These are phyloP conservation scores for Neomicropteryx cornuta DNA, from an alignment of 1,140 invertebrate species.

Conservation along the genomic window DNA sequence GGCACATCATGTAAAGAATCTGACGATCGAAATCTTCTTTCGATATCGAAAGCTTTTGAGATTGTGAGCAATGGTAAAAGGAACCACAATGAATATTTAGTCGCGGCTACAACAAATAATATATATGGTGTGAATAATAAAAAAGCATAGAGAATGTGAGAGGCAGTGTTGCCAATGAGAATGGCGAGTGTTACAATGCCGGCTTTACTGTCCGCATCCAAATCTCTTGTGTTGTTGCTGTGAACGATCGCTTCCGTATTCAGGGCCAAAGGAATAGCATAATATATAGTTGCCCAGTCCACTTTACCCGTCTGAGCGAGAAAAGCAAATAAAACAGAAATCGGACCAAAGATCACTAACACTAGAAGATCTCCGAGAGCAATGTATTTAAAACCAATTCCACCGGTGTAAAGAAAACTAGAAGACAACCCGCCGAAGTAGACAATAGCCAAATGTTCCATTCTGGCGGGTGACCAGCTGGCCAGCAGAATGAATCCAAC, in stretches of 20 bases:
- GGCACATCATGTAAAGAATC: conserved; percentile 72
- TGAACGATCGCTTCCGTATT: conserved; percentile 94
- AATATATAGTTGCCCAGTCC: conserved; percentile 79
- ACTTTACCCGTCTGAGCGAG: conserved; percentile 81
- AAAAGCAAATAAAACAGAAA: conserved; percentile 90
- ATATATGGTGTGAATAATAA: conserved; percentile 88
- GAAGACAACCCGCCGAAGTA: conserved; percentile 94
- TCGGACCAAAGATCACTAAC: conserved; percentile 86
- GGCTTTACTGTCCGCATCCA: conserved; percentile 71
- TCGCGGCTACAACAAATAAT: conserved; percentile 69
- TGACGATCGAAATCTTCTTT: conserved; percentile 74
- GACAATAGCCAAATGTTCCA: conserved; percentile 87
- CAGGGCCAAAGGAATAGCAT: conserved; percentile 84
- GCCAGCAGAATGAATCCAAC: conserved; percentile 76
- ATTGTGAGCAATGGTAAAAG: conserved; percentile 79
- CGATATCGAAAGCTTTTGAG: conserved; percentile 78
- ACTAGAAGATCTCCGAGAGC: conserved; percentile 85
- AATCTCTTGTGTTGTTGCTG: conserved; percentile 87
- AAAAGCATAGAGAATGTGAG: conserved; percentile 83
- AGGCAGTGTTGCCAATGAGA: conserved; percentile 81
- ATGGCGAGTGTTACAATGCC: conserved; percentile 90
- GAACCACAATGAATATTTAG: conserved; percentile 80
- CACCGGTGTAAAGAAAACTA: conserved; percentile 87
- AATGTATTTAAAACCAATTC: conserved; percentile 90
- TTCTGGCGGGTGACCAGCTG: conserved; percentile 73